These are phyloP conservation scores for Eucidaris tribuloides DNA, from an alignment of 35 echinoderm and acorn worm species.

Conservation along the genomic window DNA sequence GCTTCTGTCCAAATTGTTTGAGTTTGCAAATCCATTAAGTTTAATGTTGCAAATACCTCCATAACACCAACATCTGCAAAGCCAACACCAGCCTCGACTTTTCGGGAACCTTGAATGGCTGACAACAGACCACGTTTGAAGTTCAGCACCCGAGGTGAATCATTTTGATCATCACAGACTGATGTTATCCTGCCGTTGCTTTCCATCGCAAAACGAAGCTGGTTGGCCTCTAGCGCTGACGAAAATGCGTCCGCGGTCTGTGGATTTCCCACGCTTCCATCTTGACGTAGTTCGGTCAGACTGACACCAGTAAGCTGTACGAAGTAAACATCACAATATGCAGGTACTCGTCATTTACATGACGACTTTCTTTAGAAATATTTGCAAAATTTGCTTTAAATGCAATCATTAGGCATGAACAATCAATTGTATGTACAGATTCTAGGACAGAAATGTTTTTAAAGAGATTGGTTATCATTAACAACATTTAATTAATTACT, in stretches of 20 bases:
- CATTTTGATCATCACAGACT: constrained; percentile 59
- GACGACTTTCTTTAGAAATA: too few species aligned
- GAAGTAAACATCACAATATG: not conserved
- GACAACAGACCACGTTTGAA: constrained; percentile 86
- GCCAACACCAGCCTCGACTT: not conserved
- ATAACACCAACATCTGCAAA: not conserved
- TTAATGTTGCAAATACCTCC: not conserved
- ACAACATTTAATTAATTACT: too few species aligned
- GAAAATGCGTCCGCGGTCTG: not conserved
- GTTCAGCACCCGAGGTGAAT: constrained; percentile 53
- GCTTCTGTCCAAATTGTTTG: too few species aligned
- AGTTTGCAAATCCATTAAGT: too few species aligned
- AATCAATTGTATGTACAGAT: too few species aligned
- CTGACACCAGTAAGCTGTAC: not conserved
- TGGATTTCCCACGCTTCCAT: not conserved
- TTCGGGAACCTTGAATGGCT: constrained; percentile 51
- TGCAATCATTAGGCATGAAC: too few species aligned
- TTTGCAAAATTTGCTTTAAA: too few species aligned
- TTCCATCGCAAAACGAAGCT: constrained; percentile 52
- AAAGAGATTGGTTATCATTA: too few species aligned
- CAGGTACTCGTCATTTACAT: too few species aligned
- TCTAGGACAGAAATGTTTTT: too few species aligned
- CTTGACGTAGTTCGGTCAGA: not conserved
- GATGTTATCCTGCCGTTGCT: constrained; percentile 56
- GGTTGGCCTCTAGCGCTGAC: constrained; percentile 7